These are phyloP conservation scores for Narcine bancroftii DNA, from an alignment of 2,113 vertebrate genomes.

Conservation along the genomic window DNA sequence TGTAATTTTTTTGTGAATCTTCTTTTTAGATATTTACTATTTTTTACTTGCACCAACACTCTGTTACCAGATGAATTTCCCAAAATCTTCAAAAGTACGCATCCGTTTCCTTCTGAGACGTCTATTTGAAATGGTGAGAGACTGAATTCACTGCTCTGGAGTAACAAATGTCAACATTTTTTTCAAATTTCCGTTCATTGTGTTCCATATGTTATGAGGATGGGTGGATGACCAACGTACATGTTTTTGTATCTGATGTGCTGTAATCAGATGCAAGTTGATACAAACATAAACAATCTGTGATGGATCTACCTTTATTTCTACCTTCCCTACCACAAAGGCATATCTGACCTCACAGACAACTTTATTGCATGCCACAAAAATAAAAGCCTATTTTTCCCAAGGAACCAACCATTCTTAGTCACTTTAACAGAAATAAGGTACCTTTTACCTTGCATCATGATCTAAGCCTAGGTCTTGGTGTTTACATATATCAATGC, in stretches of 20 bases:
- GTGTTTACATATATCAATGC: neutral
- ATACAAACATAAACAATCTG: neutral
- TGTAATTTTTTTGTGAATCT: conserved; percentile 38
- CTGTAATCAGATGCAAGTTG: neutral
- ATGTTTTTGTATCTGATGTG: neutral
- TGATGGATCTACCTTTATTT: neutral
- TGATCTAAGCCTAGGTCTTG: too few species aligned
- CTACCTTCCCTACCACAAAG: neutral
- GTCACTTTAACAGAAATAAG: neutral
- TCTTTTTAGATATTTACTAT: conserved; percentile 43
- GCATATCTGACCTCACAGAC: neutral
- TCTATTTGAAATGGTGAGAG: conserved; percentile 48
- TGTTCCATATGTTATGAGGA: neutral
- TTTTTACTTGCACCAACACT: conserved; percentile 50
- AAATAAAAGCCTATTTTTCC: neutral
- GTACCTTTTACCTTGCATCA: too few species aligned
- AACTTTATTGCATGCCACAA: neutral
- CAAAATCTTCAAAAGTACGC: conserved; percentile 39
- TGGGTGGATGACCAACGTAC: neutral
- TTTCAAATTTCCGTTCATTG: neutral
- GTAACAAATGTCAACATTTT: neutral
- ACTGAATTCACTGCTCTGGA: neutral
- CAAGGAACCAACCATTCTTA: neutral
- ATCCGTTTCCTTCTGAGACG: conserved; percentile 44
- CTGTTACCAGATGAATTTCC: conserved; percentile 48